Evolutionary conservation across 2,797 vertebrate genomes (phyloP).

Genomic region (Dipus sagitta): DNA sequence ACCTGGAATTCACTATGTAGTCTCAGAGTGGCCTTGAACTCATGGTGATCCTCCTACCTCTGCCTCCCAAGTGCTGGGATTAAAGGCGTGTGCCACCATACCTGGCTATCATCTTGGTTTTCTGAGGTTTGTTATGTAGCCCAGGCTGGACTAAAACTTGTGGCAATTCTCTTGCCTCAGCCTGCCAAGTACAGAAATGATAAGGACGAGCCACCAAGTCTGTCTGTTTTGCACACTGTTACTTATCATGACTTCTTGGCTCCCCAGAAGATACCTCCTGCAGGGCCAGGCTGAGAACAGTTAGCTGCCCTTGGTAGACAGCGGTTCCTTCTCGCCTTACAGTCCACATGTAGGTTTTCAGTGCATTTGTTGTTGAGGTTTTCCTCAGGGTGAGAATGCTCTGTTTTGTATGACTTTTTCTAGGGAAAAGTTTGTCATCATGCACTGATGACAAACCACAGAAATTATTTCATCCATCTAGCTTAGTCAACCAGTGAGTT

Average conservation of each 20-base stretch:
- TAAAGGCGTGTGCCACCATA: too few relatives aligned
- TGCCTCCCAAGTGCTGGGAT: too few relatives aligned
- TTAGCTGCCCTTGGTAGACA: not conserved
- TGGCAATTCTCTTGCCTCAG: not conserved
- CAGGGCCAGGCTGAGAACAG: not conserved
- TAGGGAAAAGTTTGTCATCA: not conserved
- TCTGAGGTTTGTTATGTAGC: too few relatives aligned
- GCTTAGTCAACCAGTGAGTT: not conserved
- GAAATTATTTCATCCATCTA: not conserved
- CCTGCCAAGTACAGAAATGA: not conserved
- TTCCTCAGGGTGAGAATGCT: not conserved
- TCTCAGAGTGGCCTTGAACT: too few relatives aligned
- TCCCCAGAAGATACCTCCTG: not conserved
- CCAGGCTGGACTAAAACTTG: not conserved
- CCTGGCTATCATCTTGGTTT: not conserved
- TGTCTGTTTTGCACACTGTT: not conserved
- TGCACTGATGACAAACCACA: not conserved
- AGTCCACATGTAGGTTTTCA: not conserved
- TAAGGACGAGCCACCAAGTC: not conserved
- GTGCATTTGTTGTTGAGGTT: not conserved
- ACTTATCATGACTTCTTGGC: not conserved
- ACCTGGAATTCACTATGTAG: too few relatives aligned
- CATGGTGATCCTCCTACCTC: too few relatives aligned
- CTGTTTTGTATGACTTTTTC: not conserved
- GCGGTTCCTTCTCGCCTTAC: not conserved